A percentile compares a stretch with the other conserved stretches of the same genome.
These are phyloP conservation scores for Slavum lentiscoides DNA, from an alignment of 2,888 invertebrate species.

Conservation along the genomic window DNA sequence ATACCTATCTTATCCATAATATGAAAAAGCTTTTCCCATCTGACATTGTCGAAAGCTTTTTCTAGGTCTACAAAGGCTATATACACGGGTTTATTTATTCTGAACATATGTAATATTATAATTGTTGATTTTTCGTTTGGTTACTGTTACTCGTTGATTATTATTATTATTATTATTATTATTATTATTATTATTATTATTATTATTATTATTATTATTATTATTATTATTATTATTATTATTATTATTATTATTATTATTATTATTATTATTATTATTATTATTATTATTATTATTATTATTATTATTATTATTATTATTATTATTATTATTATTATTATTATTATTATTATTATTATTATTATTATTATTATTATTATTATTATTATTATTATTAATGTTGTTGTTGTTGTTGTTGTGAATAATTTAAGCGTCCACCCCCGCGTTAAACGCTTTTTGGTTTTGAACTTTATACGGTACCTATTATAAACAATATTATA, in stretches of 20 bases:
- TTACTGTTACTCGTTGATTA: background rate
- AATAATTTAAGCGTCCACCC: too few species aligned
- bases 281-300: too few species aligned
- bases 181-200: background rate
- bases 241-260: background rate
- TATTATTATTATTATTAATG: background rate
- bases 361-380: background rate
- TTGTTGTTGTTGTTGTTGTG: too few species aligned
- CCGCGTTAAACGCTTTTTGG: conserved; percentile 9
- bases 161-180: background rate
- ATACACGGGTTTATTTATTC: too few species aligned
- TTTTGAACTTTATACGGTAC: background rate
- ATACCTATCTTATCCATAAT: too few species aligned
- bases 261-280: conserved; percentile 5
- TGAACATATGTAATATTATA: too few species aligned
- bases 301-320: background rate
- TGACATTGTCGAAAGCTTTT: too few species aligned
- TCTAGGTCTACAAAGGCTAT: too few species aligned
- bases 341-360: background rate
- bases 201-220: too few species aligned
- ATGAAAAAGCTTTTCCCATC: too few species aligned
- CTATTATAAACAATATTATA: too few species aligned
- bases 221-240: too few species aligned
- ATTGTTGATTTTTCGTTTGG: conserved; percentile 19
- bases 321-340: background rate